These are phyloP conservation scores for Heliconius hewitsoni DNA, from an alignment of 1,140 invertebrate genomes.

Conservation along the genomic window DNA sequence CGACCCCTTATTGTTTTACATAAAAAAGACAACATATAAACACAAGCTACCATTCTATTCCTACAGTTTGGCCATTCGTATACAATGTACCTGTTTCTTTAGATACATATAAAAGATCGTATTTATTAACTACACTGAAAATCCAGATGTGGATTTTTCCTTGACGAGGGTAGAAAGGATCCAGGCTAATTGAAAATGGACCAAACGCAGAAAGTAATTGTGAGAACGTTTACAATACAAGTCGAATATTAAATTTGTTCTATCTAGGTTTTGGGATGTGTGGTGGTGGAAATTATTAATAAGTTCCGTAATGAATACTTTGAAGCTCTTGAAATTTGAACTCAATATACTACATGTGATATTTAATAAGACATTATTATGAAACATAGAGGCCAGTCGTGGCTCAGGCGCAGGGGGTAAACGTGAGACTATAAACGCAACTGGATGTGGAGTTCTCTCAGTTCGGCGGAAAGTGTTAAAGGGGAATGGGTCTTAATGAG, in stretches of 20 bases:
- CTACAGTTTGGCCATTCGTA: neutral
- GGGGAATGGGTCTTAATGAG: neutral
- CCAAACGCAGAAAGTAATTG: conserved; percentile 36
- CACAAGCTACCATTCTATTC: neutral
- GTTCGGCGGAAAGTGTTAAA: neutral
- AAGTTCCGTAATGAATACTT: neutral
- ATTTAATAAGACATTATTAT: neutral
- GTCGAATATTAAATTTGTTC: conserved; percentile 27
- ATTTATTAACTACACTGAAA: conserved; percentile 43
- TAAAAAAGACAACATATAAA: neutral
- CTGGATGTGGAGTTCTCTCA: too few species aligned
- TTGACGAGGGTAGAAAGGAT: conserved; percentile 47
- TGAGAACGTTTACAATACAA: conserved; percentile 33
- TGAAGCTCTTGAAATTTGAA: neutral
- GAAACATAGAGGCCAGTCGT: too few species aligned
- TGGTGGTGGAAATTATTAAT: neutral
- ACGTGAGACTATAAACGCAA: too few species aligned
- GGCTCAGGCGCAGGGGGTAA: too few species aligned
- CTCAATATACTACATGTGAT: neutral
- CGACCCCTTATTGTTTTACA: neutral
- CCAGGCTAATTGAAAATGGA: conserved; percentile 46
- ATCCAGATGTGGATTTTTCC: conserved; percentile 40
- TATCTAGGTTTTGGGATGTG: neutral
- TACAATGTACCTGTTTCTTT: conserved; percentile 31
- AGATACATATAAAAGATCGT: conserved; percentile 39